Evolutionary conservation across 1,140 invertebrate genomes (phyloP), one percentile per base, ranked within the genome.

Genomic region (Sarcophaga peregrina): DNA sequence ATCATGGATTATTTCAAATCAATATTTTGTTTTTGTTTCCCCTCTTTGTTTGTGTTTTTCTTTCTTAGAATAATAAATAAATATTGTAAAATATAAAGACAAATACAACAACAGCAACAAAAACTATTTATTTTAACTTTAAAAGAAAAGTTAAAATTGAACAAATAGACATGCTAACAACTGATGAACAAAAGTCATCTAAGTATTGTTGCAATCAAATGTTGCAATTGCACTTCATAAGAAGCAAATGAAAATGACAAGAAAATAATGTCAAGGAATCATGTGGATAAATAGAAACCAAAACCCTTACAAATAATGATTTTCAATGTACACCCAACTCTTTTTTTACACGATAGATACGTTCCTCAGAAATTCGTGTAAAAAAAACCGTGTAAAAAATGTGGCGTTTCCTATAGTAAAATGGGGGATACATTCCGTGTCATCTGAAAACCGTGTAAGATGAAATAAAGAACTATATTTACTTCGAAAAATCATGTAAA

Each of bases 161-260:
- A 25, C 5, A 58, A 13, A 58, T 0, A 58, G 54, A 58, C 54
- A 58, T 58, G 54, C 54, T n/a, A 58, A 58, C 54, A 58, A 58
- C 54, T 58, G 54, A 7, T 20, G 8, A 68, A 68, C 17, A 68
- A 68, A 25, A 68, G 7, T 6, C 62, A 20, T 68, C 62, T 25
- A n/a, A n/a, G n/a, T n/a, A 68, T 68, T 68, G 62, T 68, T 68
- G 62, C 62, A 68, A 68, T 68, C 62, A 68, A 68, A 68, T 68
- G 62, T 68, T 68, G 62, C 62, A 68, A 68, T 68, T 20, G 20
- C 62, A 25, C 4, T 9, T 68, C 54, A 15, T 68, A 25, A 20
- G 17, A 20, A 68, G 62, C 17, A 25, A 68, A 68, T 25, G 17
- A 68, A 20, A 68, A 68, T 68, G 62, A 68, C 62, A 68, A 10